Percentiles rank a stretch among this genome's conserved stretches.
Evolutionary conservation across 2,113 vertebrate species (phyloP).

Genomic region (Nannospalax galili): DNA sequence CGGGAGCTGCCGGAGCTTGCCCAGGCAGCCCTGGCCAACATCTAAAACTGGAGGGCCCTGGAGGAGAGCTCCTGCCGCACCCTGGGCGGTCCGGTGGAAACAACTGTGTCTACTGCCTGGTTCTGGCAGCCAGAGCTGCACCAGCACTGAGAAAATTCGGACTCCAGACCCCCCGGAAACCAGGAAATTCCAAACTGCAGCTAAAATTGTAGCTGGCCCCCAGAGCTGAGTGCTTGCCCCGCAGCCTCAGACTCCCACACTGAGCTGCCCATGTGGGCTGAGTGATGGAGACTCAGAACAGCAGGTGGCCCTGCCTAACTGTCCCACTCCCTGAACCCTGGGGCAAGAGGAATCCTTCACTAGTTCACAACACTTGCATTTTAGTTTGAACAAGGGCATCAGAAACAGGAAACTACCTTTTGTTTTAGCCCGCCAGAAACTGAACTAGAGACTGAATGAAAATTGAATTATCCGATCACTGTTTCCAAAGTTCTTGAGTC

Average conservation of each 20-base stretch:
- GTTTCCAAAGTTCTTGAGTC: not conserved
- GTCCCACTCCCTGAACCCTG: not conserved
- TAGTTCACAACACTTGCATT: not conserved
- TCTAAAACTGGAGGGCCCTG: not conserved
- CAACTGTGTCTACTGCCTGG: conserved; percentile 63
- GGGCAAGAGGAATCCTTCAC: conserved; percentile 1
- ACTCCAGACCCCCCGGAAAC: conserved; percentile 71
- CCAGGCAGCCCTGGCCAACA: conserved; percentile 51
- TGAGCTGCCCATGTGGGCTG: not conserved
- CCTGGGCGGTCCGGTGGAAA: conserved; percentile 77
- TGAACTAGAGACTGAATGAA: not conserved
- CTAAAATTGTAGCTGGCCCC: conserved; percentile 71
- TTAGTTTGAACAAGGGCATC: not conserved
- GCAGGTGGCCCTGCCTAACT: not conserved
- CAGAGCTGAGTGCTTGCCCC: not conserved
- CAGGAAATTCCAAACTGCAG: conserved; percentile 80
- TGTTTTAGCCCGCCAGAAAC: not conserved
- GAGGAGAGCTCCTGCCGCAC: conserved; percentile 47
- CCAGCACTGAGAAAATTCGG: conserved; percentile 69
- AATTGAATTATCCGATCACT: not conserved
- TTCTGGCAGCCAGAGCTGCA: conserved; percentile 69
- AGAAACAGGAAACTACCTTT: conserved; percentile 21
- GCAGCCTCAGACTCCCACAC: not conserved
- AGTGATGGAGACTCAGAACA: conserved; percentile 9
- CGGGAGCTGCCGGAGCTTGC: conserved; percentile 65